A percentile compares a stretch with the other conserved stretches of the same genome.
These are phyloP conservation scores for Ylistrum balloti DNA, from an alignment of 1,140 invertebrate genomes.

Conservation along the genomic window DNA sequence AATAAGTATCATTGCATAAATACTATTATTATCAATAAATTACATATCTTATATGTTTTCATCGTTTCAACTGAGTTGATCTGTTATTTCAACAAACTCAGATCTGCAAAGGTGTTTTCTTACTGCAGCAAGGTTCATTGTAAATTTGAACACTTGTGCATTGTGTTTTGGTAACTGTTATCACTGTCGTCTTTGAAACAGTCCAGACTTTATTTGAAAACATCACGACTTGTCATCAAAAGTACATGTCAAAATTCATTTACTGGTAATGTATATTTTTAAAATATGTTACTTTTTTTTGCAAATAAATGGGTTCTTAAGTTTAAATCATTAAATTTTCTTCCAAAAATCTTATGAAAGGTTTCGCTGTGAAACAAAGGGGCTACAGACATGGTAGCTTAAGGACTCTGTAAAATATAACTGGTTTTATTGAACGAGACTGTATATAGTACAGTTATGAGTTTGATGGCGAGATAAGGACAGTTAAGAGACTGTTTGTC, in stretches of 20 bases:
- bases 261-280: neutral
- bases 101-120: neutral
- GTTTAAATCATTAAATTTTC: slow-evolving; percentile 8
- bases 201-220: neutral
- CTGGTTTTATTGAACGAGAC: neutral
- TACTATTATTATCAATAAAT: neutral
- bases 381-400: neutral
- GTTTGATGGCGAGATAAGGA: neutral
- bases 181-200: neutral
- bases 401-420: neutral
- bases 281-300: neutral
- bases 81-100: neutral
- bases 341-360: neutral
- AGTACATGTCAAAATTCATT: slow-evolving; percentile 23
- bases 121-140: neutral
- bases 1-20: too few species aligned
- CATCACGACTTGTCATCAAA: neutral
- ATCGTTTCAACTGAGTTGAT: neutral
- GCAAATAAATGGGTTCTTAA: neutral
- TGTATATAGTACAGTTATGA: slow-evolving; percentile 35
- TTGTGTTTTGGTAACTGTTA: neutral
- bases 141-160: neutral
- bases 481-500: neutral
- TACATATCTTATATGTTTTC: neutral
- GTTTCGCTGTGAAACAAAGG: neutral